Percentiles rank a stretch among this genome's conserved stretches.
phyloP scores from a whole-genome alignment of 1,140 invertebrate species.

The Oncopeltus fasciatus region DNA sequence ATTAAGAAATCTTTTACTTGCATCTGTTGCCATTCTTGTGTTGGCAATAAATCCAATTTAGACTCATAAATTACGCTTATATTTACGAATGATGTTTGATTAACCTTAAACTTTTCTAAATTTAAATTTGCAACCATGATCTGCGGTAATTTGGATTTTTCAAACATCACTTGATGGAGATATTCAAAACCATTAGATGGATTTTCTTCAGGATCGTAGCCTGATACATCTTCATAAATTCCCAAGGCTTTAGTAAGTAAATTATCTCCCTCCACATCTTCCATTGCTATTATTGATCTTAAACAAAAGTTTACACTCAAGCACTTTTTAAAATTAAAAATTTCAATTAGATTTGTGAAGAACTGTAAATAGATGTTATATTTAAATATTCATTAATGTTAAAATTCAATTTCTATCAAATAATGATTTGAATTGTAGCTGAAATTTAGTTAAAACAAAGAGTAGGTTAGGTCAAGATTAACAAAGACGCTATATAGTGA shows the following conservation, averaged over 20 bases:
- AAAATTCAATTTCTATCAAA: no score
- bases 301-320: no score
- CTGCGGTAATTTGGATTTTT: background rate
- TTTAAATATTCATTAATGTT: no score
- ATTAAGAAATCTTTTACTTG: background rate
- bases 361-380: no score
- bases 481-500: no score
- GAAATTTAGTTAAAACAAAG: no score
- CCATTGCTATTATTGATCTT: background rate
- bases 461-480: no score
- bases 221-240: background rate
- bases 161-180: background rate
- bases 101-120: background rate
- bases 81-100: background rate
- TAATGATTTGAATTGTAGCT: no score
- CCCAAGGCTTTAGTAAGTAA: background rate
- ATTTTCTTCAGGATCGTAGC: background rate
- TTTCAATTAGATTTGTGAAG: no score
- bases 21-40: background rate
- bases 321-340: no score
- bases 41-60: no score
- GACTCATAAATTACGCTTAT: background rate
- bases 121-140: background rate
- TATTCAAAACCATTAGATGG: slow-evolving; percentile 1
- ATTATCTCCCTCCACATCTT: background rate